Percentiles rank a stretch among this genome's conserved stretches.
Evolutionary conservation across 2,113 vertebrate genomes (phyloP).

Genomic region (Rhadina sibilatrix): DNA sequence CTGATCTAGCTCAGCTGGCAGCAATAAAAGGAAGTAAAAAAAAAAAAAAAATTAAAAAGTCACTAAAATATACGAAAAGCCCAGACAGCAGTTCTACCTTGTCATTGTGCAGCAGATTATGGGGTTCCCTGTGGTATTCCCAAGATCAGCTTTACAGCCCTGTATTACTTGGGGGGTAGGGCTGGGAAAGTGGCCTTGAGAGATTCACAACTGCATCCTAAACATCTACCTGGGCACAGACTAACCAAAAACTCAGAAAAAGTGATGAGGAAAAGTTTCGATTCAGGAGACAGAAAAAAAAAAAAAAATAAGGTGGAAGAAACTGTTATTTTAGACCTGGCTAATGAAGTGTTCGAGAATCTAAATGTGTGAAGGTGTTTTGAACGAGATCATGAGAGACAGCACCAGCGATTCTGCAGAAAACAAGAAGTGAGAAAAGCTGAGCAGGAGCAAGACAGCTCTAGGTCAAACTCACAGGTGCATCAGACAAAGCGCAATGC

Average conservation of each 20-base stretch:
- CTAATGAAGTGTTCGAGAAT: not conserved
- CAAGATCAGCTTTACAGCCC: not conserved
- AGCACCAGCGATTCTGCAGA: not conserved
- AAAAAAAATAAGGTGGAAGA: not conserved
- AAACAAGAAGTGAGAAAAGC: slow-evolving; percentile 16
- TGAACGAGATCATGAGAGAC: not conserved
- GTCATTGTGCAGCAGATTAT: not conserved
- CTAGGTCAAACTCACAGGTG: not conserved
- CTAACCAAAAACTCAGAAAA: not conserved
- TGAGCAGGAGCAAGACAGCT: not conserved
- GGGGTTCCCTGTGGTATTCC: not conserved
- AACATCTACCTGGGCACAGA: not conserved
- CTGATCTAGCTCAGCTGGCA: not conserved
- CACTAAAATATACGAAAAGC: not conserved
- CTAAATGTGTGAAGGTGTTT: slow-evolving; percentile 1
- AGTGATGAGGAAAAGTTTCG: not conserved
- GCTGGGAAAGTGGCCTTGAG: not conserved
- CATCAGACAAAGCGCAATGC: not conserved
- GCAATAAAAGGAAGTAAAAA: not conserved
- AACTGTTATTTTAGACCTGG: not conserved
- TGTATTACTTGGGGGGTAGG: not conserved
- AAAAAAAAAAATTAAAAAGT: too few species aligned
- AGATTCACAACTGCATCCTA: not conserved
- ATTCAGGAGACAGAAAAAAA: not conserved
- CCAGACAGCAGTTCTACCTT: not conserved